Percentiles rank a stretch among this genome's conserved stretches.
Conservation (phyloP, 2,888 invertebrate species). For the Melinopterus prodromus region DNA sequence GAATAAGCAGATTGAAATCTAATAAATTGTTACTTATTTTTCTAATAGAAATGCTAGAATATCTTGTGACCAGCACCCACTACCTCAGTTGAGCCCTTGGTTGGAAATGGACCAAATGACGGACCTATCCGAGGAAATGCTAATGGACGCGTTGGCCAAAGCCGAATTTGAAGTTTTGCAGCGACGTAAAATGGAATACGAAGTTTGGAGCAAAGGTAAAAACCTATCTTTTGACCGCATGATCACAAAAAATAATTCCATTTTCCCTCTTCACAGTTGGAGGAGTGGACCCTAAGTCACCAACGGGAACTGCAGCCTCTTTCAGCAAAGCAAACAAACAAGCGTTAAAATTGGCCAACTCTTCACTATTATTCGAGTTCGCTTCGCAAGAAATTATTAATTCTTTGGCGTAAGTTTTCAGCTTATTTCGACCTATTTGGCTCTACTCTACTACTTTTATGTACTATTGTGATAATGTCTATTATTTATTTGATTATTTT, state of each 20-base stretch:
- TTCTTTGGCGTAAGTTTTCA: constrained; percentile 61
- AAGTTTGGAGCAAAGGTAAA: constrained; percentile 79
- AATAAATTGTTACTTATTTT: neutral
- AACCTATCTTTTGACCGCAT: constrained; percentile 38
- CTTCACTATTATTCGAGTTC: constrained; percentile 85
- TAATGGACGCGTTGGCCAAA: constrained; percentile 78
- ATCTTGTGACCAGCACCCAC: constrained; percentile 75
- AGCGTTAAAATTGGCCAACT: constrained; percentile 83
- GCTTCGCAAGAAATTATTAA: constrained; percentile 88
- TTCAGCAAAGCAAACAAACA: constrained; percentile 90
- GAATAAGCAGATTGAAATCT: too few species aligned
- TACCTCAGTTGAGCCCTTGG: constrained; percentile 77
- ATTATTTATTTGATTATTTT: constrained; percentile 35
- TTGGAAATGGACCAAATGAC: constrained; percentile 70
- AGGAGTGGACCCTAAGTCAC: constrained; percentile 85
- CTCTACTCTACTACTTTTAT: constrained; percentile 7
- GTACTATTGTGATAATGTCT: neutral
- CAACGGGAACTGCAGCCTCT: constrained; percentile 87
- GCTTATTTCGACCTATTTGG: neutral
- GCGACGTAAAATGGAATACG: constrained; percentile 81
- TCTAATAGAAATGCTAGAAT: constrained; percentile 73
- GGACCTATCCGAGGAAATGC: constrained; percentile 74
- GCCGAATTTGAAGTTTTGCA: constrained; percentile 80
- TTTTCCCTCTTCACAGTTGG: constrained; percentile 64
- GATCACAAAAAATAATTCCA: too few species aligned